Base-by-base conservation (phyloP, 2,888 invertebrate genomes). In the Merodon equestris region DNA sequence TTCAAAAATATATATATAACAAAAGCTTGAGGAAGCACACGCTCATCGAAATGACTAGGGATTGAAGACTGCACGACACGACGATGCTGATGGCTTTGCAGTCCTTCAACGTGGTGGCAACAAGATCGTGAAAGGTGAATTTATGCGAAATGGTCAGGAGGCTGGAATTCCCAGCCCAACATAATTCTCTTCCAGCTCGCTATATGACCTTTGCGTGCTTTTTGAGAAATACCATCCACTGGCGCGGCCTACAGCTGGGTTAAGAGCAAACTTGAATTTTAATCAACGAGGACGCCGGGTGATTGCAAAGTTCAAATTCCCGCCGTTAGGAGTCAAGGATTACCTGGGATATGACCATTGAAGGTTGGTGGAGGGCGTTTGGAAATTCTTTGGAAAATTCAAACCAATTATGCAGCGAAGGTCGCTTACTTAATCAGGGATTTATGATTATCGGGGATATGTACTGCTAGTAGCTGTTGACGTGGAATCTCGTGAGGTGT, bases 81-180 rank as follows among this genome's bases (percentile, higher is more conserved):
- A 38, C 40, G 7, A 7, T 27, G 27, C 2, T 27, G 27, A 27
- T 27, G 7, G 27, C 27, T 2, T 27, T 27, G 48, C 38, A 36
- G 15, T 50, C 66, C 58, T 50, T 54, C 60, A 54, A 79, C 50
- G 68, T 68, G 54, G 67, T 27, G 60, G 54, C 64, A 64, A 64
- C 54, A 48, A 7, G 27, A 27, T n/a, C n/a, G 63, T 63, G 51
- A 74, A 64, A 74, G 54, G 68, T 73, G 50, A 68, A 68, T 79
- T 73, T 58, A 73, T 73, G 68, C 50, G 54, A 73, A 63, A 64
- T 79, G n/a, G 63, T 63, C 58, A 36, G 58, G 57, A 54, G 58
- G 64, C 64, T 44, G 51, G 64, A 73, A 40, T 45, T 54, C 50
- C 64, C 51, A 36, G 42, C 38, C 54, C 27, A 7, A 2, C 27